Evolutionary conservation across 2,113 vertebrate species (phyloP), one percentile per base, ranked within the genome.

Genomic region (Hippopotamus amphibius): DNA sequence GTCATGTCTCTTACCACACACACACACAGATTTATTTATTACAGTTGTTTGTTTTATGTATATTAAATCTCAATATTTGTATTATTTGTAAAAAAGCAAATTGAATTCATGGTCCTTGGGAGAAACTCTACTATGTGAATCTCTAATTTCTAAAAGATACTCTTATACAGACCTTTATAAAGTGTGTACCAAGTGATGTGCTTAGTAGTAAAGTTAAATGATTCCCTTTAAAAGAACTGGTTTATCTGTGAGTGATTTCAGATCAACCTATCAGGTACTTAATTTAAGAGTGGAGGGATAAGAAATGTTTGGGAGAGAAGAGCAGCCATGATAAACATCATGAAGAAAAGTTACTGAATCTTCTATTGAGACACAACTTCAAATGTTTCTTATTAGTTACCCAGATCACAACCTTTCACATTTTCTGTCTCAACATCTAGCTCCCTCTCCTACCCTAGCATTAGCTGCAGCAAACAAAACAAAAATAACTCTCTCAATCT

Each of bases 181-280:
- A 74, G 12, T 26, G 26, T 46, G 37, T 81, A 28, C 24, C 50
- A 76, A 69, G 48, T 76, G 28, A 77, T 86, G 26, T 55, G 3
- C 33, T 89, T 37, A 72, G 10, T 53, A 92, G 3, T 81, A 37
- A 26, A 50, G 16, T 83, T 41, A 74, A 33, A 14, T 61, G 30
- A 21, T 43, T 90, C 28, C 22, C 28, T 93, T 82, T 61, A 59
- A 77, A 95, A 72, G 30, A 94, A 82, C 33, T 96, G 24, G 8
- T 46, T 95, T 98, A 55, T 17, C 72, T 90, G 10, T 65, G 26
- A 21, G 50, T 88, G 26, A 90, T 61, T 95, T 85, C 59, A 83
- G 28, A 43, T 90, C 22, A 88, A 0, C 1, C 9, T 74, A 3
- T 89, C 82, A 8, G 86, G 22, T 53, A 69, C 21, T 7, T 85